Conservation (phyloP, 2,888 invertebrate species). For the Schizaphis graminum region DNA sequence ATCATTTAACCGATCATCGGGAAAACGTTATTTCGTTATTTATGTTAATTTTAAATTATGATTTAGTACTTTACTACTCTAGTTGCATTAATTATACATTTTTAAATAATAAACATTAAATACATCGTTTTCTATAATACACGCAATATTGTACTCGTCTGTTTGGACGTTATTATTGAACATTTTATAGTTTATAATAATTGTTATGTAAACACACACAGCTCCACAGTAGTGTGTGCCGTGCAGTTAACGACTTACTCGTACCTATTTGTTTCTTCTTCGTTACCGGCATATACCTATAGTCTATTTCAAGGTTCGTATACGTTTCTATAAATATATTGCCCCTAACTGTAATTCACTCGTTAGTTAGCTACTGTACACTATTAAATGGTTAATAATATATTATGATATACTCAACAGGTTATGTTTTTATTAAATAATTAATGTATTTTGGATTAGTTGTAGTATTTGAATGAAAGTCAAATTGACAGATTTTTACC, state of each 20-base stretch:
- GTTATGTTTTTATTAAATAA: neutral
- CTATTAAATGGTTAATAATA: neutral
- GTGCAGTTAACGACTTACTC: neutral
- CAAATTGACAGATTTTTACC: neutral
- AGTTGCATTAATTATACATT: no score
- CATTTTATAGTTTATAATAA: neutral
- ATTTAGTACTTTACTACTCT: neutral
- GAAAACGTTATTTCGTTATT: slow-evolving; percentile 13
- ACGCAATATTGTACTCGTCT: neutral
- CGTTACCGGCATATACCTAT: neutral
- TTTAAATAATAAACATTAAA: neutral
- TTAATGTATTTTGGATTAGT: neutral
- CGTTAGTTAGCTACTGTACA: neutral
- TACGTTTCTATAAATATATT: neutral
- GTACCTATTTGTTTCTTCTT: neutral
- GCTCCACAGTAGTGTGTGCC: neutral
- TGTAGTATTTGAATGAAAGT: neutral
- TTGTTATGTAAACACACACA: neutral
- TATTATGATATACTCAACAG: neutral
- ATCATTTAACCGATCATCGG: neutral
- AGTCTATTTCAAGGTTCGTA: neutral
- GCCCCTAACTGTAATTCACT: neutral
- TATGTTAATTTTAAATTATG: neutral
- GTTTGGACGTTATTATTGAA: neutral
- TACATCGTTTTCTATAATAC: neutral